These are phyloP conservation scores for Oligia strigilis DNA, from an alignment of 2,888 invertebrate genomes.

Conservation along the genomic window DNA sequence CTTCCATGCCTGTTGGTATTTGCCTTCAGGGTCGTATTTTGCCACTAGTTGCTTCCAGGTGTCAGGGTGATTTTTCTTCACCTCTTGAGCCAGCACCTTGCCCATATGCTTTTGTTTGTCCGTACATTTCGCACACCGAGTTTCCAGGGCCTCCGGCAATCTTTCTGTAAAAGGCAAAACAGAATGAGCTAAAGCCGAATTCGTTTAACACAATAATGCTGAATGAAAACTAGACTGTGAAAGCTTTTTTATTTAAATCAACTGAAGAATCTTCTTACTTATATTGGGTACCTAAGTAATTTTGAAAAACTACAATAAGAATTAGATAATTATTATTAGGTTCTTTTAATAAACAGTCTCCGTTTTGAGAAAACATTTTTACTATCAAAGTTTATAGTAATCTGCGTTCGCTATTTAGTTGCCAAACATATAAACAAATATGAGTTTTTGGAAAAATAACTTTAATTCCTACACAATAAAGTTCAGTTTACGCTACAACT, in stretches of 20 bases:
- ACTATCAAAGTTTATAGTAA: background rate
- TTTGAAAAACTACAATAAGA: background rate
- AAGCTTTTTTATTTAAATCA: background rate
- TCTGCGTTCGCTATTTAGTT: too few relatives aligned
- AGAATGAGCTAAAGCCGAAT: background rate
- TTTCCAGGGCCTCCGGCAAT: conserved; percentile 92
- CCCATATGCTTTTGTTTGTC: conserved; percentile 92
- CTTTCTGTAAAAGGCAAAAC: conserved; percentile 85
- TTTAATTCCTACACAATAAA: too few relatives aligned
- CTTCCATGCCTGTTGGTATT: conserved; percentile 86
- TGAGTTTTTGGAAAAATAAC: too few relatives aligned
- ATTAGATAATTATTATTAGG: background rate
- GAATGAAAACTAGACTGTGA: background rate
- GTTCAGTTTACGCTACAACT: too few relatives aligned
- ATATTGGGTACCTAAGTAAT: background rate
- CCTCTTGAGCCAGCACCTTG: conserved; percentile 90
- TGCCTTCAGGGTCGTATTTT: conserved; percentile 91
- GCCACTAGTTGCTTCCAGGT: conserved; percentile 89
- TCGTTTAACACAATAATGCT: background rate
- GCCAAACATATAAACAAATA: too few relatives aligned
- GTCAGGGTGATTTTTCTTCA: conserved; percentile 89
- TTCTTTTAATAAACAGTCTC: background rate
- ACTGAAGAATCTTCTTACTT: background rate
- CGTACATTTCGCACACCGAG: conserved; percentile 92
- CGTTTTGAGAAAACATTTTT: background rate